Evolutionary conservation across 2,113 vertebrate species (phyloP).

Genomic region (Pterophyllum scalare): DNA sequence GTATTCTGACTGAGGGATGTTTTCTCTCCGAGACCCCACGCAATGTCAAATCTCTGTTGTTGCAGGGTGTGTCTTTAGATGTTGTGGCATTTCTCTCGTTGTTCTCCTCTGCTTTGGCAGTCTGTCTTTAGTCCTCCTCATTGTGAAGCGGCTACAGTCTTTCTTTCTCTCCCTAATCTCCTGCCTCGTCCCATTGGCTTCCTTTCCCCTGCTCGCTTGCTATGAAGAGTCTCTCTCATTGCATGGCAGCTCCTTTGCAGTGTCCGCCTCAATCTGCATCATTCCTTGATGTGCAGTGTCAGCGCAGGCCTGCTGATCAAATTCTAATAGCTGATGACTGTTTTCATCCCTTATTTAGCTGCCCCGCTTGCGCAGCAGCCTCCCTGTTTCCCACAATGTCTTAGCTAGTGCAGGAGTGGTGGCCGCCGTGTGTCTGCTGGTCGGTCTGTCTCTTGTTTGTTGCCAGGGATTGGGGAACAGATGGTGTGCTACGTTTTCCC

Average conservation of each 20-base stretch:
- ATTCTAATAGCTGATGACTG: slow-evolving; percentile 55
- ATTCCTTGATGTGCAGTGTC: slow-evolving; percentile 42
- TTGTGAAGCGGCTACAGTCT: slow-evolving; percentile 7
- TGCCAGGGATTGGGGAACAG: slow-evolving; percentile 71
- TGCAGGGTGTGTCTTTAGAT: slow-evolving; percentile 20
- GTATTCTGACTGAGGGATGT: slow-evolving; percentile 51
- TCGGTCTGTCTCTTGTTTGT: slow-evolving; percentile 67
- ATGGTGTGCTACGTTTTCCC: slow-evolving; percentile 66
- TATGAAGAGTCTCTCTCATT: slow-evolving; percentile 26
- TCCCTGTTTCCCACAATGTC: slow-evolving; percentile 56
- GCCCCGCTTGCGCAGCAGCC: slow-evolving; percentile 30
- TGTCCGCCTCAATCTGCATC: slow-evolving; percentile 71
- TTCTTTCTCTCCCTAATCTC: neutral
- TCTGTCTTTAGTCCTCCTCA: neutral
- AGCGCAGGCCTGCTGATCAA: slow-evolving; percentile 64
- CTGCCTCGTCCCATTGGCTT: slow-evolving; percentile 13
- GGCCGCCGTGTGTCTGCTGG: slow-evolving; percentile 45
- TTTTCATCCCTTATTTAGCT: slow-evolving; percentile 69
- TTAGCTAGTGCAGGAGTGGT: slow-evolving; percentile 57
- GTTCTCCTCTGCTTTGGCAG: slow-evolving; percentile 14
- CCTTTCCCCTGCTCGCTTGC: slow-evolving; percentile 12
- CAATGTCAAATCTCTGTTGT: slow-evolving; percentile 16
- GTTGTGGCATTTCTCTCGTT: neutral
- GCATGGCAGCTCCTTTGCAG: slow-evolving; percentile 52
- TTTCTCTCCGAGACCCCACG: neutral